A percentile compares a stretch with the other conserved stretches of the same genome.
phyloP scores from a whole-genome alignment of 2,113 vertebrate species.

The Colistium nudipinnis region DNA sequence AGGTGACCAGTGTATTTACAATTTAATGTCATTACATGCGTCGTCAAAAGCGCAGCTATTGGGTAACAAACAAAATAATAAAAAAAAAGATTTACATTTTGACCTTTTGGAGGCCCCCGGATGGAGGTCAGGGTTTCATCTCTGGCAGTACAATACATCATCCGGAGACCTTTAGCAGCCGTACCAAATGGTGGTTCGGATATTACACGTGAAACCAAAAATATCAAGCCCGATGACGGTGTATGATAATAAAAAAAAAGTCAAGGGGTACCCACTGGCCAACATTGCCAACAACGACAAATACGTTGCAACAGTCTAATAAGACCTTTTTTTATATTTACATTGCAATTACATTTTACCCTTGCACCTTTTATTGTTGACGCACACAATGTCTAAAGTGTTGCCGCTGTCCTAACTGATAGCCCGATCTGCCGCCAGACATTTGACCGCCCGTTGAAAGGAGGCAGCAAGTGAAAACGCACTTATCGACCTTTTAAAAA shows the following conservation, averaged over 20 bases:
- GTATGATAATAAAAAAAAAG: not conserved
- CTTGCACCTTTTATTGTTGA: not conserved
- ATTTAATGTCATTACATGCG: not conserved
- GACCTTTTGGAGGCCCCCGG: not conserved
- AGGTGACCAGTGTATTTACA: not conserved
- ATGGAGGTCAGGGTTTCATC: not conserved
- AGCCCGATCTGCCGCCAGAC: not conserved
- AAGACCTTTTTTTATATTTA: not conserved
- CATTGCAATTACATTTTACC: not conserved
- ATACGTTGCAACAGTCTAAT: no score
- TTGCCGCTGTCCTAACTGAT: conserved; percentile 14
- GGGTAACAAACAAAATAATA: not conserved
- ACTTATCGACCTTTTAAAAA: conserved; percentile 28
- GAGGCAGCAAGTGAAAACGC: conserved; percentile 21
- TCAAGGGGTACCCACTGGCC: not conserved
- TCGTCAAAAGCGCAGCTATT: not conserved
- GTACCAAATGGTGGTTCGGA: not conserved
- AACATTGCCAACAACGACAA: not conserved
- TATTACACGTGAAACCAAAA: conserved; percentile 5
- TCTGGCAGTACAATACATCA: not conserved
- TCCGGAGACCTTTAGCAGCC: not conserved
- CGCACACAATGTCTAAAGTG: not conserved
- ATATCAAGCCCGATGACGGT: not conserved
- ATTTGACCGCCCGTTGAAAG: conserved; percentile 29
- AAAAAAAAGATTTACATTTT: not conserved